Evolutionary conservation across 2,888 invertebrate species (phyloP).

Genomic region (Invenusta paracnida): DNA sequence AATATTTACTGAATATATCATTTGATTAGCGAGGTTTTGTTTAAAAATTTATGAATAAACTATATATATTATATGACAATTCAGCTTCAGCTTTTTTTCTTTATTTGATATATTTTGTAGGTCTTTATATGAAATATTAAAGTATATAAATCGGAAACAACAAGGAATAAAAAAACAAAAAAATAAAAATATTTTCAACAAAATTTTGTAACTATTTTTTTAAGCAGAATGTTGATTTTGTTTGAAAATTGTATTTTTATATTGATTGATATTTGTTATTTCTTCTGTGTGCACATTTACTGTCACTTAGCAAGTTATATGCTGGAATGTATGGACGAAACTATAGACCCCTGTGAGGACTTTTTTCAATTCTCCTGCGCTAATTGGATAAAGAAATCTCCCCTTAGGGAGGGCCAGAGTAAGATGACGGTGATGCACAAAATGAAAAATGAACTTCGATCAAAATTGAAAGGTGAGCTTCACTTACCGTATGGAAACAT

Average conservation of each 20-base stretch:
- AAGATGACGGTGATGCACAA: not conserved
- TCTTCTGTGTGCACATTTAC: not conserved
- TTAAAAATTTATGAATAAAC: too few species aligned
- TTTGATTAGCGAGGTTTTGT: too few species aligned
- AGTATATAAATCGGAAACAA: too few species aligned
- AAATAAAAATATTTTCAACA: not conserved
- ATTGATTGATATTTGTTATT: not conserved
- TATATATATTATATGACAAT: too few species aligned
- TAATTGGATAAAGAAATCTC: not conserved
- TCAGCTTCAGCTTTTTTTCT: too few species aligned
- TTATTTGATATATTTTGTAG: too few species aligned
- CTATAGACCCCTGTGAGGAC: not conserved
- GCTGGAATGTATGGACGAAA: not conserved
- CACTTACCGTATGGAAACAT: too few species aligned
- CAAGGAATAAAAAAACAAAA: too few species aligned
- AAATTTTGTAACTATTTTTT: too few species aligned
- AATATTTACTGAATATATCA: too few species aligned
- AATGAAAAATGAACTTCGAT: not conserved
- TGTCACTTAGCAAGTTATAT: not conserved
- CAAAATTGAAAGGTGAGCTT: not conserved
- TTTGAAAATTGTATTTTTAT: not conserved
- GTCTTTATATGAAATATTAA: too few species aligned
- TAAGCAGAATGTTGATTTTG: not conserved
- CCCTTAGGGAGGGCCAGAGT: not conserved
- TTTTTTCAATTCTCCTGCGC: not conserved